Conservation (phyloP, 2,113 vertebrate species). For the Takifugu flavidus region DNA sequence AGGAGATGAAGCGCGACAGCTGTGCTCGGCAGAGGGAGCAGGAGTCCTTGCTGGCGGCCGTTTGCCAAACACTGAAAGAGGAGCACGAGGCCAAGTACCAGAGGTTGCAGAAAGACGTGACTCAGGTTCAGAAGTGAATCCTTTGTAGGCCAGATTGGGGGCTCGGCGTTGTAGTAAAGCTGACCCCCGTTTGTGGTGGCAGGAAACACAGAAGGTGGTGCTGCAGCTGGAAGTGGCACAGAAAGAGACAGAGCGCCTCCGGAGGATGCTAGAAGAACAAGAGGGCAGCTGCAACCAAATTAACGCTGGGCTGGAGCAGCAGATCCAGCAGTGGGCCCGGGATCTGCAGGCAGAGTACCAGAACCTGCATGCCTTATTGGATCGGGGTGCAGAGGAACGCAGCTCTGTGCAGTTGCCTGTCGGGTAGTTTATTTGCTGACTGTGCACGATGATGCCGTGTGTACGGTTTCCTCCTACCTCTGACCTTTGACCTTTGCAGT, state of each 20-base stretch:
- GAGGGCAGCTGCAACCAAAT: conserved; percentile 30
- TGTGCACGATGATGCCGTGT: background rate
- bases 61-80: conserved; percentile 57
- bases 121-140: conserved; percentile 57
- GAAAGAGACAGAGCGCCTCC: conserved; percentile 47
- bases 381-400: conserved; percentile 30
- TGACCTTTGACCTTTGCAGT: conserved; percentile 20
- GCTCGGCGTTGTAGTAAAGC: background rate
- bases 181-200: conserved; percentile 23
- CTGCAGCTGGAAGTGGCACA: conserved; percentile 41
- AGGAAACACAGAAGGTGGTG: conserved; percentile 55
- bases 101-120: conserved; percentile 51
- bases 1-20: conserved; percentile 58
- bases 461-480: background rate
- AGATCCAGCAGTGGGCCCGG: conserved; percentile 43
- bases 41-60: conserved; percentile 44
- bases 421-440: conserved; percentile 53
- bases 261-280: conserved; percentile 42
- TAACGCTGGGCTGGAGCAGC: conserved; percentile 50
- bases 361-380: conserved; percentile 39
- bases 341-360: conserved; percentile 50
- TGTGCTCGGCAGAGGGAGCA: conserved; percentile 58
- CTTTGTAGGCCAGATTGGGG: background rate
- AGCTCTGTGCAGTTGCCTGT: background rate
- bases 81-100: conserved; percentile 59